A percentile compares a stretch with the other conserved stretches of the same genome.
Evolutionary conservation across 2,888 invertebrate genomes (phyloP).

Genomic region (Orchestes rusci): DNA sequence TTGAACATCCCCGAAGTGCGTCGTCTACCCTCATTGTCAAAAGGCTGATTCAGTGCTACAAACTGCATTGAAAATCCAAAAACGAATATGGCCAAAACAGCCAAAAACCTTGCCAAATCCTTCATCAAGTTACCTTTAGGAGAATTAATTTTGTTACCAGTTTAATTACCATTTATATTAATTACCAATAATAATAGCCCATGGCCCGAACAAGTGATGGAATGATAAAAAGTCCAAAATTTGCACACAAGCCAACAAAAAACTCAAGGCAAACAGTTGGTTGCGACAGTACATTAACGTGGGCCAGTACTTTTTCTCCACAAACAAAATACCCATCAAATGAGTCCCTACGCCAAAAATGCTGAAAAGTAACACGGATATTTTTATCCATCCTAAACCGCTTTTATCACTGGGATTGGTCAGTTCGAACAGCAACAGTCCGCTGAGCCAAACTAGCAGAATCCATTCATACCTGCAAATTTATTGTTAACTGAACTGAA

Average conservation of each 20-base stretch:
- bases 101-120: slow-evolving; percentile 92
- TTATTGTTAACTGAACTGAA: background rate
- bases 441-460: slow-evolving; percentile 89
- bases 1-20: slow-evolving; percentile 48
- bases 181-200: slow-evolving; percentile 96
- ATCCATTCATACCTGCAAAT: slow-evolving; percentile 84
- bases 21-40: slow-evolving; percentile 49
- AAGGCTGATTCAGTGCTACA: slow-evolving; percentile 93
- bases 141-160: no score
- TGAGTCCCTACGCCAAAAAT: slow-evolving; percentile 89
- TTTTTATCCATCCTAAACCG: slow-evolving; percentile 90
- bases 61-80: slow-evolving; percentile 98
- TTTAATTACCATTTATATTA: no score
- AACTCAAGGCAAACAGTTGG: slow-evolving; percentile 92
- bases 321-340: slow-evolving; percentile 67
- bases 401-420: slow-evolving; percentile 97
- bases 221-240: slow-evolving; percentile 97
- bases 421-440: slow-evolving; percentile 89
- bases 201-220: slow-evolving; percentile 98
- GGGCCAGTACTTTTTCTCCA: slow-evolving; percentile 65
- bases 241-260: slow-evolving; percentile 94
- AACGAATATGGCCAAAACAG: slow-evolving; percentile 95
- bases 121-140: slow-evolving; percentile 90
- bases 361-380: slow-evolving; percentile 78
- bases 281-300: slow-evolving; percentile 91